A percentile compares a stretch with the other conserved stretches of the same genome.
Conservation (phyloP, 2,113 vertebrate species). For the Rhinolophus ferrumequinum region DNA sequence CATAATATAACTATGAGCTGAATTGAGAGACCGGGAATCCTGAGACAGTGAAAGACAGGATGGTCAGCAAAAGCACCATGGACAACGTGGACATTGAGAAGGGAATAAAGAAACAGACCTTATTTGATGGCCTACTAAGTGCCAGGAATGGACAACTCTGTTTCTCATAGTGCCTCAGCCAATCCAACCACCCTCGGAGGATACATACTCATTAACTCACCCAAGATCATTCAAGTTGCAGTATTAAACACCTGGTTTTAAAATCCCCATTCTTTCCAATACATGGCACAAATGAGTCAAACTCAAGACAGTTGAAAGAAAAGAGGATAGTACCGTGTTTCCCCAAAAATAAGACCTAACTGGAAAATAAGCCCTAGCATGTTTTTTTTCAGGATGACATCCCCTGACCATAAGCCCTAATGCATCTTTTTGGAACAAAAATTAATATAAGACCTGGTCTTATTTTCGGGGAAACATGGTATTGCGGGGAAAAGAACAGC, state of each 20-base stretch:
- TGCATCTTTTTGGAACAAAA: too few species aligned
- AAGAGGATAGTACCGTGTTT: too few species aligned
- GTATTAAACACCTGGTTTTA: background rate
- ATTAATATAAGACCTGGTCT: too few species aligned
- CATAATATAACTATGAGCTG: background rate
- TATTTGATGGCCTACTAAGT: background rate
- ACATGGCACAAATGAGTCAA: slow-evolving; percentile 1
- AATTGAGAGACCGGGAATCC: background rate
- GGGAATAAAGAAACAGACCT: background rate
- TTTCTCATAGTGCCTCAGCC: background rate
- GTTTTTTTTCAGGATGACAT: too few species aligned
- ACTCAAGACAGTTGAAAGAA: slow-evolving; percentile 30
- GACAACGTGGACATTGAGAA: background rate
- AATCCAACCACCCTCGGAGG: background rate
- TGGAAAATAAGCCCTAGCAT: too few species aligned
- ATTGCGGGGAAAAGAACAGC: background rate
- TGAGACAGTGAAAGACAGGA: background rate
- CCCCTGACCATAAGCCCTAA: too few species aligned
- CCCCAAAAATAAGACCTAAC: too few species aligned
- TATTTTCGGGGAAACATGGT: too few species aligned
- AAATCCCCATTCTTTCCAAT: slow-evolving; percentile 21
- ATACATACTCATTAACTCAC: background rate
- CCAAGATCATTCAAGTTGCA: background rate
- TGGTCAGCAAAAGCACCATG: background rate
- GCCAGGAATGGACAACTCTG: background rate